These are phyloP conservation scores for Apodemus speciosus DNA, from an alignment of 2,113 vertebrate genomes.

Conservation along the genomic window DNA sequence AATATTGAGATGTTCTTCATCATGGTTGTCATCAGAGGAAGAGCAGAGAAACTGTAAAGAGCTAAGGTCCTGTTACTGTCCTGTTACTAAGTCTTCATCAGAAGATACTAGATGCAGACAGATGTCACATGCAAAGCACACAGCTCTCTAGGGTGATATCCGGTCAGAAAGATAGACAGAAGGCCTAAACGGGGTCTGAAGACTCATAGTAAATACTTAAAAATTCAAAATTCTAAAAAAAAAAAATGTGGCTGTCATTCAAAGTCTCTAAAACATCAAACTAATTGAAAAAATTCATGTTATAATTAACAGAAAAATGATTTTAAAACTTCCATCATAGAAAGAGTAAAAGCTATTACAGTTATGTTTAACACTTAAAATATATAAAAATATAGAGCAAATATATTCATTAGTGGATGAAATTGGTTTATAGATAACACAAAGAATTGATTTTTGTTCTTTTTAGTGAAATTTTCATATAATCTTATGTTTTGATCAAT, in stretches of 20 bases:
- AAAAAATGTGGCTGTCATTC: neutral
- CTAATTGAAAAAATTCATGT: neutral
- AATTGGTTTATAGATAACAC: neutral
- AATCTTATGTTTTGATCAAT: neutral
- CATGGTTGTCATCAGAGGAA: too few relatives aligned
- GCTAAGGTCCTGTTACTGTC: too few relatives aligned
- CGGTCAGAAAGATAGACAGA: neutral
- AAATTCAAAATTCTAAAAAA: neutral
- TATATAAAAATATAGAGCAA: neutral
- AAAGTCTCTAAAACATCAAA: neutral
- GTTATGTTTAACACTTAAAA: neutral
- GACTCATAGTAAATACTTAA: neutral
- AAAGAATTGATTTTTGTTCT: neutral
- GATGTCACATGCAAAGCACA: rapidly evolving
- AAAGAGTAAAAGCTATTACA: neutral
- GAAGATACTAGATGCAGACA: neutral
- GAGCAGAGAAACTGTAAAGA: too few relatives aligned
- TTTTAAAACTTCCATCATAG: neutral
- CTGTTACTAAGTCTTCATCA: neutral
- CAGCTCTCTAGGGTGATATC: rapidly evolving
- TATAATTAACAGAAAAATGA: neutral
- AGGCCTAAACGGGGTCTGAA: neutral
- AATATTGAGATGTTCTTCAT: neutral
- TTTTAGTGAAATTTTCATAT: neutral
- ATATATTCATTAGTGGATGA: neutral